phyloP scores from a whole-genome alignment of 2,797 vertebrate species.

The Diglossa cyanea region DNA sequence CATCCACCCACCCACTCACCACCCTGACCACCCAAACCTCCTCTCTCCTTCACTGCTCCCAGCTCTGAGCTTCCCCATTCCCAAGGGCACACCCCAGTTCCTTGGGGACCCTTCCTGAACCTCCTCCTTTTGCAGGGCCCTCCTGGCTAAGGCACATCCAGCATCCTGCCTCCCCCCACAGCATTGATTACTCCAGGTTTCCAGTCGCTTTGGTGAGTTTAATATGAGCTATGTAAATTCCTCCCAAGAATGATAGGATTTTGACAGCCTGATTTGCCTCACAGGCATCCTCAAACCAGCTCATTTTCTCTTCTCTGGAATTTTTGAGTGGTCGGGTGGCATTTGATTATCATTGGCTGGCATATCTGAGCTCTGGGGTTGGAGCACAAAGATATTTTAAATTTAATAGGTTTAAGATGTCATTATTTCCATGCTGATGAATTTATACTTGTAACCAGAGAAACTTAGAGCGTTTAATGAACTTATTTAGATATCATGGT shows the following conservation, averaged over 20 bases:
- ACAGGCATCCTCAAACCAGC: slow-evolving; percentile 66
- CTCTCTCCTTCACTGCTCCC: background rate
- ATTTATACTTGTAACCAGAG: slow-evolving; percentile 72
- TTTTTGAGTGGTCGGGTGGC: slow-evolving; percentile 64
- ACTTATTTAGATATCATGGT: slow-evolving; percentile 63
- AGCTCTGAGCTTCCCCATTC: background rate
- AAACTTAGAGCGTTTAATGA: slow-evolving; percentile 69
- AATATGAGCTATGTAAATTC: slow-evolving; percentile 69
- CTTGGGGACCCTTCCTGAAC: background rate
- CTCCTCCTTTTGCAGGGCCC: background rate
- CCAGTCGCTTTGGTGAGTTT: slow-evolving; percentile 56
- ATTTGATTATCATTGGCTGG: slow-evolving; percentile 72
- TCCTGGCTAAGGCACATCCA: background rate
- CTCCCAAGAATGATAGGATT: slow-evolving; percentile 59
- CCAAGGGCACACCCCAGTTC: fast-evolving
- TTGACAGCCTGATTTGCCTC: slow-evolving; percentile 70
- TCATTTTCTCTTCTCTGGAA: slow-evolving; percentile 71
- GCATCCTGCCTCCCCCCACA: fast-evolving
- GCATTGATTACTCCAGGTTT: slow-evolving; percentile 66
- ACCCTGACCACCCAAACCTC: background rate
- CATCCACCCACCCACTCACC: background rate
- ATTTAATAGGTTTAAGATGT: slow-evolving; percentile 72
- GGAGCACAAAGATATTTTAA: slow-evolving; percentile 69
- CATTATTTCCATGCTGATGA: slow-evolving; percentile 70
- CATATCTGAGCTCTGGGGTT: slow-evolving; percentile 59